Conservation (phyloP, 1,140 invertebrate genomes). For the Carposina sasakii region DNA sequence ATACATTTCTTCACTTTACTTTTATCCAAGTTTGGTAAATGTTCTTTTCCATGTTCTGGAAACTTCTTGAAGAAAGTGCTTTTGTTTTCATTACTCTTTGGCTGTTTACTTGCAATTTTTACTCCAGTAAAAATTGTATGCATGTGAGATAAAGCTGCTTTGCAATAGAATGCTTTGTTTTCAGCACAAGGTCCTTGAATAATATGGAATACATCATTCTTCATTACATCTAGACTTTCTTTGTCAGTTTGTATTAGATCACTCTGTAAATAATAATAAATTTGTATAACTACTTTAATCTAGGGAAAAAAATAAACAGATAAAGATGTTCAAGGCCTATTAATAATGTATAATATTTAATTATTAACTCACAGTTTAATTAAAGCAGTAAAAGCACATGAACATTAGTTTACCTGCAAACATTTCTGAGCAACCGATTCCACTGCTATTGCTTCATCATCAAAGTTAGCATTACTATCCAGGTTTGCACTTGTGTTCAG, state of each 20-base stretch:
- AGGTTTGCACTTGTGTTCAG: slow-evolving; percentile 76
- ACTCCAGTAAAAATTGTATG: slow-evolving; percentile 69
- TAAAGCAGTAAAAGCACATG: not conserved
- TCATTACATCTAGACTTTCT: slow-evolving; percentile 54
- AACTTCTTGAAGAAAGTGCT: slow-evolving; percentile 73
- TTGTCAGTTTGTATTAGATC: slow-evolving; percentile 52
- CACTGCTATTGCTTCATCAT: slow-evolving; percentile 74
- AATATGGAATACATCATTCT: slow-evolving; percentile 44
- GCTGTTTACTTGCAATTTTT: slow-evolving; percentile 34
- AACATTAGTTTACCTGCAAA: slow-evolving; percentile 62
- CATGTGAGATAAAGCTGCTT: slow-evolving; percentile 76
- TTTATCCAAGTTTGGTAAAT: slow-evolving; percentile 68
- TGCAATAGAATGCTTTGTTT: slow-evolving; percentile 44
- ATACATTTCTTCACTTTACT: slow-evolving; percentile 73
- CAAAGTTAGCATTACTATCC: slow-evolving; percentile 75
- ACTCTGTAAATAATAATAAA: slow-evolving; percentile 42
- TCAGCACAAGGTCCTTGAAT: slow-evolving; percentile 50
- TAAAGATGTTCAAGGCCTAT: not conserved
- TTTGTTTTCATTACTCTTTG: slow-evolving; percentile 32
- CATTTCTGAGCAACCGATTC: slow-evolving; percentile 76
- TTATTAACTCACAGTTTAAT: not conserved
- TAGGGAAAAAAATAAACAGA: not conserved
- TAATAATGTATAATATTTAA: not conserved
- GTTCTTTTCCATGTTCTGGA: slow-evolving; percentile 60
- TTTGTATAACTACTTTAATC: not conserved